Base-by-base conservation (phyloP, 2,113 vertebrate genomes). In the Petrocephalus microphthalmus region DNA sequence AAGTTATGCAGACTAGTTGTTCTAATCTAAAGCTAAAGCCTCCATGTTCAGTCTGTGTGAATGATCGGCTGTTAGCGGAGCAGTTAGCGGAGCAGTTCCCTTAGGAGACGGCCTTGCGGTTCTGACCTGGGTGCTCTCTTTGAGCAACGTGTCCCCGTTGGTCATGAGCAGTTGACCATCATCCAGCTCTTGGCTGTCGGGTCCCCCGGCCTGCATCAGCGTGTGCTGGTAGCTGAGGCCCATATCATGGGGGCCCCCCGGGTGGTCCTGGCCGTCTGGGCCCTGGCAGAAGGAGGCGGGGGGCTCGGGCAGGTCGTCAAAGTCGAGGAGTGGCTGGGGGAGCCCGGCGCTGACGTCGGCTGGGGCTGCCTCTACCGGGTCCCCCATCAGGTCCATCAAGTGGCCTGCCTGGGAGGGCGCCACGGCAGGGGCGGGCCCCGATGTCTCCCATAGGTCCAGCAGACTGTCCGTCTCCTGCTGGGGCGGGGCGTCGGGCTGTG, bases 141-240 rank as follows among this genome's bases (percentile, higher is more conserved):
- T 99, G 91, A 97, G 96, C 92, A 96, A 94, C 81, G 96, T 95
- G 92, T 98, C 98, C 88, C 98, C 98, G 4, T 98, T 99, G 94
- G 98, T 98, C 93, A 99, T 96, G 92, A 98, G 96, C 92, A 95
- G 94, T 88, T 96, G 96, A 11, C 94, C 93, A 3, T 97, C 96
- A 0, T 92, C 95, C 91, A 95, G 88, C 88, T 96, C 93, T 7
- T 92, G 90, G 85, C 90, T 91, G 71, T 91, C 92, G 29, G 90
- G 89, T 47, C 88, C 92, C 0, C 94, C 88, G 0, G 95, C 97
- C 15, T 97, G 96, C 94, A 97, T 96, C 90, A 97, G 93, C 42
- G 95, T 94, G 89, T 94, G 96, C 93, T 97, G 96, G 94, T 97
- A 98, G 95, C 95, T 95, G 45, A 97, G 93, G 54, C 93, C 96